Conservation (phyloP, 1,140 invertebrate genomes). For the Meloidogyne hapla region DNA sequence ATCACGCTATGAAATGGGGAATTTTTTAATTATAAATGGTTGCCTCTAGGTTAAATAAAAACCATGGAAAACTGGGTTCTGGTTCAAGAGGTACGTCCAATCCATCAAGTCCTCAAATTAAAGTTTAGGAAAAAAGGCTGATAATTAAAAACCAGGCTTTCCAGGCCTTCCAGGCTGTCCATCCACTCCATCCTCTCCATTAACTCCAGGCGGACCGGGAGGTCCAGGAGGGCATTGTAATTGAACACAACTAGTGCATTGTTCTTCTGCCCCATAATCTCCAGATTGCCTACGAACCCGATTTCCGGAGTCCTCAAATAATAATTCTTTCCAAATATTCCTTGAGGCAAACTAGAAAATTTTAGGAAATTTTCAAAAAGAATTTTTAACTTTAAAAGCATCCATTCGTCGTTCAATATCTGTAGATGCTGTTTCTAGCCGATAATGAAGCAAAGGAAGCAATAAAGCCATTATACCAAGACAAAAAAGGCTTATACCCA, state of each 20-base stretch:
- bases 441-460: conserved; percentile 47
- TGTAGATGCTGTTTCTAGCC: conserved; percentile 51
- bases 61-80: conserved; percentile 61
- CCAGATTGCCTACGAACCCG: conserved; percentile 9
- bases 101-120: conserved; percentile 49
- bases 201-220: conserved; percentile 61
- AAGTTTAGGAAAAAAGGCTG: not conserved
- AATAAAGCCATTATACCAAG: conserved; percentile 42
- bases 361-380: conserved; percentile 4
- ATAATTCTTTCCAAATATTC: conserved; percentile 22
- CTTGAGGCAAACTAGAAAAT: conserved; percentile 28
- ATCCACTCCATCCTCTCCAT: conserved; percentile 42
- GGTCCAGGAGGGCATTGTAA: conserved; percentile 62
- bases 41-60: conserved; percentile 9
- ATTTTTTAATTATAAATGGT: too few species aligned
- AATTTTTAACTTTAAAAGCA: conserved; percentile 48
- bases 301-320: not conserved
- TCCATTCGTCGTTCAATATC: conserved; percentile 57
- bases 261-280: conserved; percentile 40
- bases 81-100: conserved; percentile 61
- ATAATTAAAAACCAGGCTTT: conserved; percentile 47
- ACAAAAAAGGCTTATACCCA: conserved; percentile 50
- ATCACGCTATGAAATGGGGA: conserved; percentile 44
- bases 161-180: conserved; percentile 47
- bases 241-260: conserved; percentile 62